phyloP scores from a whole-genome alignment of 2,888 invertebrate species.

The Metallyticus violacea region DNA sequence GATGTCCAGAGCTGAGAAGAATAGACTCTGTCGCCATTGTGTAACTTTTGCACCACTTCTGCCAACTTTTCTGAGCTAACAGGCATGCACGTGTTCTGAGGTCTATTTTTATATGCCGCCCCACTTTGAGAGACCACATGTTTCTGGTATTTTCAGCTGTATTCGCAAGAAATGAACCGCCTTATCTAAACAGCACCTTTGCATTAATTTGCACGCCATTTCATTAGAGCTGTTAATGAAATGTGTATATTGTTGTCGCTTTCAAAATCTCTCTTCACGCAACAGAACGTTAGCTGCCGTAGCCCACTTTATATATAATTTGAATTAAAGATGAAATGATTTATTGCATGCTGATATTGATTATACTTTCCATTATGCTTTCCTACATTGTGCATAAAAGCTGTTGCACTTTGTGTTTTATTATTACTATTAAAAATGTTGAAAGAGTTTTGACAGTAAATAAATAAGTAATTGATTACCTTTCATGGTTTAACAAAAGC shows the following conservation, averaged over 20 bases:
- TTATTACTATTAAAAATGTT: no score
- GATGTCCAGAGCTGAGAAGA: constrained; percentile 31
- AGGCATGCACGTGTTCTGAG: not conserved
- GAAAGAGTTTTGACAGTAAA: no score
- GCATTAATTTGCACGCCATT: not conserved
- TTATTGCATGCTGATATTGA: no score
- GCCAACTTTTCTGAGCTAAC: not conserved
- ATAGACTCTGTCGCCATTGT: constrained; percentile 10
- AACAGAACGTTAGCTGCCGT: not conserved
- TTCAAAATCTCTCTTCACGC: not conserved
- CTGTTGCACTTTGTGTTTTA: no score
- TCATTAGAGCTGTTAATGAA: not conserved
- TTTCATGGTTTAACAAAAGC: no score
- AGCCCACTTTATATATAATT: no score
- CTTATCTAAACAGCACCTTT: not conserved
- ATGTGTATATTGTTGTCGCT: not conserved
- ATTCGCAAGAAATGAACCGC: not conserved
- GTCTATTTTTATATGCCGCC: not conserved
- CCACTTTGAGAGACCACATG: not conserved
- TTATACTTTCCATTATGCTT: no score
- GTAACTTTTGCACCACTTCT: not conserved
- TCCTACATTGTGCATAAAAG: no score
- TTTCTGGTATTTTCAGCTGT: not conserved
- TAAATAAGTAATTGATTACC: no score
- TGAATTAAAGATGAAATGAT: no score